Evolutionary conservation across 2,888 invertebrate species (phyloP).

Genomic region (Heliconius cydno): DNA sequence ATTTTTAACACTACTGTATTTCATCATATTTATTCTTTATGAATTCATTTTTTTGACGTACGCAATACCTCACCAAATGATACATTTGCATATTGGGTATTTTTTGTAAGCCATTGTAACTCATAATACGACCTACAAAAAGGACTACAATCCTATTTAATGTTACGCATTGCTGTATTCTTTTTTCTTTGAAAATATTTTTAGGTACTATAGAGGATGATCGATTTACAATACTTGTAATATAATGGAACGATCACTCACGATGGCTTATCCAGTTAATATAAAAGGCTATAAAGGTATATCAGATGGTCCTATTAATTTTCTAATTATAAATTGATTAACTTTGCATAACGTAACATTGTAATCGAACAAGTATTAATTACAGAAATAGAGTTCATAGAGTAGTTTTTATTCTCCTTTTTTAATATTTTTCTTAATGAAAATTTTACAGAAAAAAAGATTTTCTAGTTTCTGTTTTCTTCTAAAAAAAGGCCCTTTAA

Average conservation of each 20-base stretch:
- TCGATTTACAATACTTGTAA: conserved; percentile 39
- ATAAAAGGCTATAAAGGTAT: conserved; percentile 3
- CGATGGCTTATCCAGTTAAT: conserved; percentile 14
- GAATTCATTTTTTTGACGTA: conserved; percentile 15
- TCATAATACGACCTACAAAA: background rate
- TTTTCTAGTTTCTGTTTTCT: too few species aligned
- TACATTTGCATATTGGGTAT: background rate
- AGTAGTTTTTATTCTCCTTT: too few species aligned
- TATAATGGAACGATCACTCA: conserved; percentile 38
- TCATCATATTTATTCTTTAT: background rate
- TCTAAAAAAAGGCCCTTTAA: too few species aligned
- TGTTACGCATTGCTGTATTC: background rate
- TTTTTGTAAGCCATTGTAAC: background rate
- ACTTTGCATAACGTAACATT: background rate
- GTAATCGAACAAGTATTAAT: too few species aligned
- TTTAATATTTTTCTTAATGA: too few species aligned
- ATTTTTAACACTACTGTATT: background rate
- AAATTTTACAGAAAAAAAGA: too few species aligned
- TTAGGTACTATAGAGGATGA: conserved; percentile 30
- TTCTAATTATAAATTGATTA: background rate
- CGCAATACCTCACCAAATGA: conserved; percentile 1
- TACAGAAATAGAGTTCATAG: too few species aligned
- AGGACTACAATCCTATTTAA: background rate
- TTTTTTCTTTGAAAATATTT: conserved; percentile 20
- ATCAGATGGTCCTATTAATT: conserved; percentile 2